Percentiles rank a stretch among this genome's conserved stretches.
These are phyloP conservation scores for Malurus cyaneus DNA, from an alignment of 2,113 vertebrate genomes.

Conservation along the genomic window DNA sequence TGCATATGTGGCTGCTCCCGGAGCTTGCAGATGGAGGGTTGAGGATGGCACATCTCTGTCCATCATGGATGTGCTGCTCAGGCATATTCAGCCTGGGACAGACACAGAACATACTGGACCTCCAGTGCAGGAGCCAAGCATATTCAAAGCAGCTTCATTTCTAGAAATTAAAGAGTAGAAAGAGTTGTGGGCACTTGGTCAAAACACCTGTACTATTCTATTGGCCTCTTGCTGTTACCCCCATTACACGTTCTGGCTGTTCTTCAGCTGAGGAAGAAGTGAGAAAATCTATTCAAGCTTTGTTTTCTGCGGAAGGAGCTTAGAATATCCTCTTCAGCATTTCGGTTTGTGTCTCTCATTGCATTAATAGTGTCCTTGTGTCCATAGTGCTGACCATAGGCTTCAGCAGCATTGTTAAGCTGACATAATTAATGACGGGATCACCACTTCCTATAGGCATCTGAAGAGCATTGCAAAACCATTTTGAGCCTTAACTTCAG, in stretches of 20 bases:
- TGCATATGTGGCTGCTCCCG: accelerated
- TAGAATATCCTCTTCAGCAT: neutral
- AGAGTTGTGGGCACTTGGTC: neutral
- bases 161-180: neutral
- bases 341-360: neutral
- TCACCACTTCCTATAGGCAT: neutral
- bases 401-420: neutral
- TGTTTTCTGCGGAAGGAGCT: neutral
- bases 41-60: accelerated
- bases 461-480: neutral
- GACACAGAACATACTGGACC: neutral
- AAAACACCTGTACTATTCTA: neutral
- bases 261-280: neutral
- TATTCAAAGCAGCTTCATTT: neutral
- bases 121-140: neutral
- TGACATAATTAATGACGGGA: neutral
- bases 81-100: neutral
- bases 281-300: neutral
- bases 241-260: neutral
- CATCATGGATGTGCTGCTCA: accelerated
- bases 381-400: accelerated
- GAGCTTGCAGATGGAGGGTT: neutral
- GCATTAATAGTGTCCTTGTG: neutral
- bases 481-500: neutral
- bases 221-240: neutral